These are phyloP conservation scores for Peromyscus aztecus DNA, from an alignment of 2,797 vertebrate species.

Conservation along the genomic window DNA sequence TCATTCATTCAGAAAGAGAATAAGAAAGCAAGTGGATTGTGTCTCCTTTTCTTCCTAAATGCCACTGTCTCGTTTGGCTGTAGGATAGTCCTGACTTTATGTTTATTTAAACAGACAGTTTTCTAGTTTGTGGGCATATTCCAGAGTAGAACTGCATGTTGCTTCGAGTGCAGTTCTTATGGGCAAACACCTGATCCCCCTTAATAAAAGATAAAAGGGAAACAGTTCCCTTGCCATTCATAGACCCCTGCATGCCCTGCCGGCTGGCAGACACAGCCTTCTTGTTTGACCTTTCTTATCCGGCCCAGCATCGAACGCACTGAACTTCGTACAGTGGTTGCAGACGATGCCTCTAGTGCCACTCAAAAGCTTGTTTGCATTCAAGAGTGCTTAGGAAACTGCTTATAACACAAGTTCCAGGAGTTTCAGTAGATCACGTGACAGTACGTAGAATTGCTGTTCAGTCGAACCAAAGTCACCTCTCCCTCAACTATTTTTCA, in stretches of 20 bases:
- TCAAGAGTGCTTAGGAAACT: fast-evolving
- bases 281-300: constrained; percentile 62
- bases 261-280: neutral
- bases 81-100: constrained; percentile 88
- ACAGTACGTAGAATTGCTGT: neutral
- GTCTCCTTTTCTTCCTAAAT: constrained; percentile 78
- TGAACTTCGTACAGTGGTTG: neutral
- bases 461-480: neutral
- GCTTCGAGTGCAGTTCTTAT: constrained; percentile 87
- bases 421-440: constrained; percentile 2
- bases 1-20: constrained; percentile 77
- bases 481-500: constrained; percentile 49
- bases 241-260: constrained; percentile 68
- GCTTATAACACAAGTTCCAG: neutral
- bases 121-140: constrained; percentile 89
- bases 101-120: constrained; percentile 92
- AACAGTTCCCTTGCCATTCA: constrained; percentile 78
- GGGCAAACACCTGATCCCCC: constrained; percentile 92
- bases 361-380: neutral
- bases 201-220: constrained; percentile 88
- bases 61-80: constrained; percentile 87
- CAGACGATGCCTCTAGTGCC: constrained; percentile 19
- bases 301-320: neutral
- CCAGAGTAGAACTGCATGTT: constrained; percentile 78
- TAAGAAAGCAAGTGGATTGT: constrained; percentile 71